A percentile compares a stretch with the other conserved stretches of the same genome.
phyloP scores from a whole-genome alignment of 2,113 vertebrate genomes.

The Sinocyclocheilus grahami region DNA sequence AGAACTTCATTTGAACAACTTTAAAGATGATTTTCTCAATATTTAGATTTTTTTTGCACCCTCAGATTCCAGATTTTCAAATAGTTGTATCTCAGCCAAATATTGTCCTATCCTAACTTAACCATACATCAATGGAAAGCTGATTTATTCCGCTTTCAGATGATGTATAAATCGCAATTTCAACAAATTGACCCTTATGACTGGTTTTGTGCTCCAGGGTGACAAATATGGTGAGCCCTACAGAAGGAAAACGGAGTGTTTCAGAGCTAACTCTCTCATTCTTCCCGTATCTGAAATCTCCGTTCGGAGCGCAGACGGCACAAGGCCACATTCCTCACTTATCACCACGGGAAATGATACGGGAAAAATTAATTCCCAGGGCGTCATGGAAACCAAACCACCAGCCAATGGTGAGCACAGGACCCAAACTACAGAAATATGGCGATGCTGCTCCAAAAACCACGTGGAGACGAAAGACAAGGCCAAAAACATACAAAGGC shows the following conservation, averaged over 20 bases:
- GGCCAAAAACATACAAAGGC: not conserved
- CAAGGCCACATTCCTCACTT: slow-evolving; percentile 38
- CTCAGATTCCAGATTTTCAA: no score
- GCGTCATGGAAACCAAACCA: slow-evolving; percentile 53
- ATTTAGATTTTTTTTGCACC: no score
- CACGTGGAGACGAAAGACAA: not conserved
- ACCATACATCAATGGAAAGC: no score
- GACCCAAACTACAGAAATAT: not conserved
- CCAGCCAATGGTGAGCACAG: slow-evolving; percentile 20
- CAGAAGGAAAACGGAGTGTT: not conserved
- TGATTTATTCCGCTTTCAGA: no score
- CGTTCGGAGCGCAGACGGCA: slow-evolving; percentile 2
- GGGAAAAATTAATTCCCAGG: slow-evolving; percentile 39
- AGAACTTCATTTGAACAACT: no score
- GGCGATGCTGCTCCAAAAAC: not conserved
- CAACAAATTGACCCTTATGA: no score
- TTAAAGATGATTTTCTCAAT: no score
- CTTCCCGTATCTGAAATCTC: slow-evolving; percentile 25
- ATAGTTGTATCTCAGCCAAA: no score
- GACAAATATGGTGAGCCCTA: not conserved
- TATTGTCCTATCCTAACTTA: no score
- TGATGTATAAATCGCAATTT: no score
- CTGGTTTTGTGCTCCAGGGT: no score
- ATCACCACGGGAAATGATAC: slow-evolving; percentile 35
- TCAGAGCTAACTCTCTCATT: not conserved